Evolutionary conservation across 2,888 invertebrate genomes (phyloP), one percentile per base, ranked within the genome.

Genomic region (Sphecodes monilicornis): DNA sequence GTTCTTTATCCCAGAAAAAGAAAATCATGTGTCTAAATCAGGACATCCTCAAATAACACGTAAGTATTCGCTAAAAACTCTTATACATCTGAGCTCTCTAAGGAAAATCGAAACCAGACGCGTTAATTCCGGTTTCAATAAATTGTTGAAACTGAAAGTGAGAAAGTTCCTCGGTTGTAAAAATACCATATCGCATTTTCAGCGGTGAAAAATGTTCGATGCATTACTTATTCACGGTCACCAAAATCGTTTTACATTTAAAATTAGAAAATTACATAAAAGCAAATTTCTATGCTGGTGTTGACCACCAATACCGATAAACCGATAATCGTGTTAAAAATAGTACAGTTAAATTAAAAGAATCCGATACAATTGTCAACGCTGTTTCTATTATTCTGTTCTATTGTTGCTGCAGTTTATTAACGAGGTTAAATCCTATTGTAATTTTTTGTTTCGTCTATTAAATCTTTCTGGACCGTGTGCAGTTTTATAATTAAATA

Each of bases 221-320:
- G 22, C 22, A 60, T 76, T 76, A 76, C 26, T 76, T 68, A 76
- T 68, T 46, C 46, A 46, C 39, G 22, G n/a, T 39, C 6, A 18
- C 5, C 6, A n/a, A 50, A 46, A n/a, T 68, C 18, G 22, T 3
- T 29, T n/a, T 18, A 26, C 26, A 22, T 26, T 26, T 76, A 50
- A 68, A n/a, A 69, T 8, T n/a, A 50, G 6, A 8, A 13, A 50
- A 50, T 43, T 13, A 70, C 43, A 26, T 6, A n/a, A 8, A 78
- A 68, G 8, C 22, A 43, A 66, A 54, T 68, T 79, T 68, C 54
- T 18, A 29, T 32, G 41, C n/a, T 3, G n/a, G 16, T 43, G 60
- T 26, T 13, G 64, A 26, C 16, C 43, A n/a, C 36, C 26, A 8
- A 54, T 60, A 18, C 60, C 60, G 6, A 6, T 60, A 60, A 16